phyloP scores from a whole-genome alignment of 2,888 invertebrate genomes.

The Diarsia brunnea region DNA sequence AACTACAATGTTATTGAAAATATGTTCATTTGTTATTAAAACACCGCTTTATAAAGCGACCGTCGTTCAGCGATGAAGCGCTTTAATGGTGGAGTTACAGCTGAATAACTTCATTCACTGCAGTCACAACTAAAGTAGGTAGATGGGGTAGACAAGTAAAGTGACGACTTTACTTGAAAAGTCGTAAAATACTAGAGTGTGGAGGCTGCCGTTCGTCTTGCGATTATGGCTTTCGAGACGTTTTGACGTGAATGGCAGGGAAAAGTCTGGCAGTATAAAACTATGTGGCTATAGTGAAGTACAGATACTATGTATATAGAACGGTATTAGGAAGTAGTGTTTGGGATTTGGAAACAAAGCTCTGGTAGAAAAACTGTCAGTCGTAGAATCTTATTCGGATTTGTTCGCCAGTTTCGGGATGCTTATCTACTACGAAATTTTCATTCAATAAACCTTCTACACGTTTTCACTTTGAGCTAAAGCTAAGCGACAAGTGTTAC shows the following conservation, averaged over 20 bases:
- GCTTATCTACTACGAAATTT: neutral
- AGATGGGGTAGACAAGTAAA: constrained; percentile 1
- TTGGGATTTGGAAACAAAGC: neutral
- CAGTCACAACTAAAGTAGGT: constrained; percentile 7
- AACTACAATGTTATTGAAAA: constrained; percentile 21
- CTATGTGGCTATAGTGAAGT: neutral
- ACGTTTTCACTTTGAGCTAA: neutral
- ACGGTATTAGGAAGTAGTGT: neutral
- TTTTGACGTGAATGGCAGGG: neutral
- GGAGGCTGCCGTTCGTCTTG: neutral
- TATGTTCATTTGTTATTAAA: constrained; percentile 19
- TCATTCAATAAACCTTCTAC: neutral
- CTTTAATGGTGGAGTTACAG: constrained; percentile 53
- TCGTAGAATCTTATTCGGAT: neutral
- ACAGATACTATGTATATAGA: neutral
- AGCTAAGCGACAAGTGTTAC: neutral
- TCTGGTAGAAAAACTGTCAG: neutral
- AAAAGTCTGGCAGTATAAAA: neutral
- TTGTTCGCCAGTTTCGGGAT: neutral
- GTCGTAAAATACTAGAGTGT: constrained; percentile 31
- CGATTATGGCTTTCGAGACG: neutral
- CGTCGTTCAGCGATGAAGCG: constrained; percentile 23
- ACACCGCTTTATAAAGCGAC: constrained; percentile 22
- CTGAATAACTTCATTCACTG: constrained; percentile 56
- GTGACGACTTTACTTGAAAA: constrained; percentile 45